phyloP scores from a whole-genome alignment of 2,113 vertebrate genomes.

The Turnix velox region DNA sequence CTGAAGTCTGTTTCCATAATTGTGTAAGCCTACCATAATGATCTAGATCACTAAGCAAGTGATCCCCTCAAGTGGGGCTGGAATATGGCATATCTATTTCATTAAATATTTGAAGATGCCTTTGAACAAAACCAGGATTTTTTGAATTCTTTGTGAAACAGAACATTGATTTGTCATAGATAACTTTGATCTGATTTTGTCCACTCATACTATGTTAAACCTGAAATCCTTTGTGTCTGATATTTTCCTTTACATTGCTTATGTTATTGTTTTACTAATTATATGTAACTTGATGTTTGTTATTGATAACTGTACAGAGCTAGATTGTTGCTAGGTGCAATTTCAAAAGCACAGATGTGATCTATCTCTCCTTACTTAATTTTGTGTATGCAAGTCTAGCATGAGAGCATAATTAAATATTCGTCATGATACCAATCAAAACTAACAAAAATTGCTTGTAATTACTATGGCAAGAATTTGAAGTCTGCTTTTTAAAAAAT shows the following conservation, averaged over 20 bases:
- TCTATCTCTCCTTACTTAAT: neutral
- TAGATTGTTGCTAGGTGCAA: neutral
- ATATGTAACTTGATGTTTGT: neutral
- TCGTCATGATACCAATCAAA: neutral
- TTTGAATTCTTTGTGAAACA: neutral
- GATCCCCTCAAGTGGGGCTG: neutral
- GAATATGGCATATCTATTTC: neutral
- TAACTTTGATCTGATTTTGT: neutral
- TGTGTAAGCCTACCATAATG: neutral
- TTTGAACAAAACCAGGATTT: neutral
- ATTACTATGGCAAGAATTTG: neutral
- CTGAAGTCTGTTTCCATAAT: neutral
- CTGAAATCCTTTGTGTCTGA: neutral
- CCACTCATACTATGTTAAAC: neutral
- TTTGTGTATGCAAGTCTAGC: neutral
- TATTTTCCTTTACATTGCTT: neutral
- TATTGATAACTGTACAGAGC: neutral
- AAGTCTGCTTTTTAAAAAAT: neutral
- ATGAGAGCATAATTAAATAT: neutral
- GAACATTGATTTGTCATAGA: neutral
- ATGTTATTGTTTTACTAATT: neutral
- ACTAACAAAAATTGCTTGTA: neutral
- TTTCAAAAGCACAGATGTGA: neutral
- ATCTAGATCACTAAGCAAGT: neutral
- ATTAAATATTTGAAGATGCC: neutral